Base-by-base conservation (phyloP, 2,113 vertebrate genomes). In the Colossoma macropomum region DNA sequence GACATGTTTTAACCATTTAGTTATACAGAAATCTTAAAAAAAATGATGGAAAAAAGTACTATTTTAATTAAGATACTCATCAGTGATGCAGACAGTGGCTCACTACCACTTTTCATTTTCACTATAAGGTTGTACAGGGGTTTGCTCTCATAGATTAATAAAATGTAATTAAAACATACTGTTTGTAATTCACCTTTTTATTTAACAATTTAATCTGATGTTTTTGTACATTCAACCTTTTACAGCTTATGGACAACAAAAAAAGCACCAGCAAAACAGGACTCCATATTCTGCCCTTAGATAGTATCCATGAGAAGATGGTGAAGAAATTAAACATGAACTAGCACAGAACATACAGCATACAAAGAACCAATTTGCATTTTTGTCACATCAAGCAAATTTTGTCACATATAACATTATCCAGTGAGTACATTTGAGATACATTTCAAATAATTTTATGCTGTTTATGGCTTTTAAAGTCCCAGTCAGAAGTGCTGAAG, bases 171-270 rank as follows among this genome's bases (percentile, higher is more conserved):
- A 25, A 27, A 12, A 27, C 59, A 71, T 15, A 45, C 30, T 38
- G 32, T 65, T 77, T 30, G 23, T 45, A 34, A 72, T 60, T 80
- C 13, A n/a, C 0, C 11, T 16, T n/a, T 79, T 79, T 84, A 79
- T 79, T 80, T 21, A 8, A 76, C 23, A 52, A 28, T 41, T 27
- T 72, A 1, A 65, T 75, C 27, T 68, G 16, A 59, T 21, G 34
- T 48, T 62, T 85, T 63, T 80, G 54, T 76, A 76, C 73, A 76
- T 76, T 76, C 63, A 76, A 12, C 56, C 21, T 54, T 75, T 75
- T 66, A 75, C 79, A 71, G 54, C 27, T 65, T 34, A 30, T 48
- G 10, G 13, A 19, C 4, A 45, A 25, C 15, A 38, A 45, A 71
- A 68, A 68, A 25, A 82, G n/a, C 13, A 41, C 60, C 48, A 63